Percentiles rank a stretch among this genome's conserved stretches.
These are phyloP conservation scores for Myotis daubentonii DNA, from an alignment of 2,797 vertebrate species.

Conservation along the genomic window DNA sequence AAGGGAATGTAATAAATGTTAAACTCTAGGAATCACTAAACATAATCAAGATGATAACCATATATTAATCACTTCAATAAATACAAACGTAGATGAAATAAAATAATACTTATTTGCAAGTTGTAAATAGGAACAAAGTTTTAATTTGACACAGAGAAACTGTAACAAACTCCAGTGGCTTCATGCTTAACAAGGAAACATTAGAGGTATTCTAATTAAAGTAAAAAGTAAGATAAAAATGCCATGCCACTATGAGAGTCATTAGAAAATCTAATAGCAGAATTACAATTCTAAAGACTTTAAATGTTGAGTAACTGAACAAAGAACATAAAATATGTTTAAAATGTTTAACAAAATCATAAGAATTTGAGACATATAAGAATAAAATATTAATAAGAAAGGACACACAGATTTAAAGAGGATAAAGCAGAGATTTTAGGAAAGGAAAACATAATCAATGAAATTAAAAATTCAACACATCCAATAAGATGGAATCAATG, in stretches of 20 bases:
- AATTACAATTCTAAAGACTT: background rate
- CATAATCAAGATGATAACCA: background rate
- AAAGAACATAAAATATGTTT: background rate
- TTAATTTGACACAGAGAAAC: background rate
- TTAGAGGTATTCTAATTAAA: background rate
- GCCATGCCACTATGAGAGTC: background rate
- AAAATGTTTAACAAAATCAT: background rate
- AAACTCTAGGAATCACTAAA: background rate
- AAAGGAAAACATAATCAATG: background rate
- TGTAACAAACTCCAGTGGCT: background rate
- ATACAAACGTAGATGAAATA: background rate
- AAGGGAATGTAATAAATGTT: background rate
- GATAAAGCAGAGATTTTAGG: background rate
- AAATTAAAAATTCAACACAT: background rate
- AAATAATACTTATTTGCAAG: background rate
- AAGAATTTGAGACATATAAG: background rate
- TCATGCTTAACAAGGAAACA: background rate
- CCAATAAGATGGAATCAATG: background rate
- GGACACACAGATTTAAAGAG: background rate
- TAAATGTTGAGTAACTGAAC: background rate
- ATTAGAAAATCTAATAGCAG: background rate
- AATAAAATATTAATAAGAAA: background rate
- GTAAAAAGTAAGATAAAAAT: background rate
- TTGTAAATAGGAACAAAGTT: background rate
- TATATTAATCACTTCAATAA: constrained; percentile 5